phyloP scores from a whole-genome alignment of 2,797 vertebrate genomes.

The Cygnus olor region DNA sequence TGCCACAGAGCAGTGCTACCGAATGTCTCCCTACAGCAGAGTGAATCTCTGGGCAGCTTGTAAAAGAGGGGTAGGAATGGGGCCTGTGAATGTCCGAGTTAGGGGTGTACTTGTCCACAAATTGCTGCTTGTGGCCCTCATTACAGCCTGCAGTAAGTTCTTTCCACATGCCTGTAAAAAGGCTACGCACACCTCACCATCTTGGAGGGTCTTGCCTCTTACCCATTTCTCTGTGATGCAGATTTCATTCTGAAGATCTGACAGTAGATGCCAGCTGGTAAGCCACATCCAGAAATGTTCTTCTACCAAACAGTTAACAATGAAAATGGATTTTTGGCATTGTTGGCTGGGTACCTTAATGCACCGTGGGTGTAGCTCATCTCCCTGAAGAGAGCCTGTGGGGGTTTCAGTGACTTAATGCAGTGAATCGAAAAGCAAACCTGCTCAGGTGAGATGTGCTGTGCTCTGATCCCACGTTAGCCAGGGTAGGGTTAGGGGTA shows the following conservation, averaged over 20 bases:
- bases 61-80: neutral
- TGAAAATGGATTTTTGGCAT: neutral
- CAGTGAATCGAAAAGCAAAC: neutral
- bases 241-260: constrained; percentile 31
- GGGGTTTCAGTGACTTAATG: neutral
- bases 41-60: constrained; percentile 10
- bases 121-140: constrained; percentile 33
- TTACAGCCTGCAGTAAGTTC: constrained; percentile 29
- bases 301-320: neutral
- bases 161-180: constrained; percentile 19
- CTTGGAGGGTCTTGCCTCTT: neutral
- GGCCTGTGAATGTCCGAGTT: constrained; percentile 6
- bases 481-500: neutral
- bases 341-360: constrained; percentile 1
- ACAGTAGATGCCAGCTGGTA: constrained; percentile 11
- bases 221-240: neutral
- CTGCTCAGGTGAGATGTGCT: neutral
- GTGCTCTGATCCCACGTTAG: constrained; percentile 38
- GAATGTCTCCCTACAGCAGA: neutral
- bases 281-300: constrained; percentile 6
- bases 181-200: neutral
- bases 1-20: neutral
- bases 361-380: neutral
- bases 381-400: neutral
- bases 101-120: constrained; percentile 22